Conservation (phyloP, 2,113 vertebrate genomes). For the Dasyprocta punctata region DNA sequence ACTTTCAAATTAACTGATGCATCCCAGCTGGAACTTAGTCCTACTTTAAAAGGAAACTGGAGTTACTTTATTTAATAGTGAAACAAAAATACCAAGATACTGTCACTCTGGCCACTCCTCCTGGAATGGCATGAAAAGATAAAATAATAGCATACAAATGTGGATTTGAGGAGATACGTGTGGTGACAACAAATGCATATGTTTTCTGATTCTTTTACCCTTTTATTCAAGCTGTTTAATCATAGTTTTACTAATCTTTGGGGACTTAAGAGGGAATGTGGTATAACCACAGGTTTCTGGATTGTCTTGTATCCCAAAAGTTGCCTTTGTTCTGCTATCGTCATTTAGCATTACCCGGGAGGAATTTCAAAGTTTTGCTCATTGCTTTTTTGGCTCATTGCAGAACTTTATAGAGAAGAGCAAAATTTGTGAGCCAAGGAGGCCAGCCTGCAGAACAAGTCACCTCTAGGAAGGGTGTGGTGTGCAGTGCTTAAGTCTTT, state of each 20-base stretch:
- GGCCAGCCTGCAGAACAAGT: constrained; percentile 55
- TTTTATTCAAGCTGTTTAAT: neutral
- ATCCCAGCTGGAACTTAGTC: neutral
- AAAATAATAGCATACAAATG: neutral
- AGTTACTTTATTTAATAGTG: neutral
- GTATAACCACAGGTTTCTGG: neutral
- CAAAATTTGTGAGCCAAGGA: constrained; percentile 46
- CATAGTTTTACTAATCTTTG: neutral
- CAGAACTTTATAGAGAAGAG: neutral
- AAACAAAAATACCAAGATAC: neutral
- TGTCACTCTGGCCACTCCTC: neutral
- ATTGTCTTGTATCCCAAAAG: neutral
- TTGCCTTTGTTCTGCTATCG: constrained; percentile 52
- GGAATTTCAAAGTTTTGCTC: constrained; percentile 20
- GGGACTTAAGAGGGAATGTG: neutral
- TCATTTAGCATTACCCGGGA: constrained; percentile 55
- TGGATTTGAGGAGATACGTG: neutral
- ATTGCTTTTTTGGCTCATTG: constrained; percentile 67
- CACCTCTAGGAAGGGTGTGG: constrained; percentile 64
- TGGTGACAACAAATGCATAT: neutral
- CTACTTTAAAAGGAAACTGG: neutral
- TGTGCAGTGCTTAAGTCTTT: constrained; percentile 61
- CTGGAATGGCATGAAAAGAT: neutral
- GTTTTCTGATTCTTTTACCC: neutral
- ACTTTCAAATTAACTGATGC: neutral